Base-by-base conservation (phyloP, 2,797 vertebrate genomes). In the Pseudomugil tenellus region DNA sequence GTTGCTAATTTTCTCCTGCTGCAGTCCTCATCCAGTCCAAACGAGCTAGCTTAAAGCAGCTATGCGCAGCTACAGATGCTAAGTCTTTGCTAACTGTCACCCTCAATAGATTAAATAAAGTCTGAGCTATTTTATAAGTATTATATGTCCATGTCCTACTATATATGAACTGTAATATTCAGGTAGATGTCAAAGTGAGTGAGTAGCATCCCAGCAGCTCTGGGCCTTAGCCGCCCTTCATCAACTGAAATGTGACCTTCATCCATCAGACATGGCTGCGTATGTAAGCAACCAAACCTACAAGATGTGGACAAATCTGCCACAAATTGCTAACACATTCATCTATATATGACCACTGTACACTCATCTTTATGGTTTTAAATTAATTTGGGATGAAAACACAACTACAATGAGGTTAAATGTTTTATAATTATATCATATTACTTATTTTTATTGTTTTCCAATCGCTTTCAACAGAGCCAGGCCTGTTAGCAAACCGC, bases 221-320 rank as follows among this genome's bases (percentile, higher is more conserved):
- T 29, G 55, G 76, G 80, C 71, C 78, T 74, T 28, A 28, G 58
- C 31, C 68, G 87, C 89, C 90, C 86, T 92, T 89, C 80, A 64
- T 74, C 43, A 55, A 70, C 64, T 21, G 19, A 43, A 21, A 56
- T 23, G 26, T 87, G 85, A 91, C 91, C 88, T 92, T 92, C 76
- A 90, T 0, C 70, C 26, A 23, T 46, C 81, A 25, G 63, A 67
- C 68, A 78, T 64, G 67, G 39, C 79, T 73, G 53, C 68, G 77
- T 74, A 63, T 67, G 2, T 29, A 52, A 51, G 37, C 48, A 0
- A 71, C 56, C 67, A 76, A 58, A 55, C 67, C 66, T 73, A 9
- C 16, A 56, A 3, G 35, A 9, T 32, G 17, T 59, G 35, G 13
- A 19, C 16, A 13, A 43, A 43, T 29, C 16, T 17, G 11, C 25